A percentile compares a stretch with the other conserved stretches of the same genome.
Evolutionary conservation across 1,140 invertebrate genomes (phyloP).

Genomic region (Macrostomum lignano): DNA sequence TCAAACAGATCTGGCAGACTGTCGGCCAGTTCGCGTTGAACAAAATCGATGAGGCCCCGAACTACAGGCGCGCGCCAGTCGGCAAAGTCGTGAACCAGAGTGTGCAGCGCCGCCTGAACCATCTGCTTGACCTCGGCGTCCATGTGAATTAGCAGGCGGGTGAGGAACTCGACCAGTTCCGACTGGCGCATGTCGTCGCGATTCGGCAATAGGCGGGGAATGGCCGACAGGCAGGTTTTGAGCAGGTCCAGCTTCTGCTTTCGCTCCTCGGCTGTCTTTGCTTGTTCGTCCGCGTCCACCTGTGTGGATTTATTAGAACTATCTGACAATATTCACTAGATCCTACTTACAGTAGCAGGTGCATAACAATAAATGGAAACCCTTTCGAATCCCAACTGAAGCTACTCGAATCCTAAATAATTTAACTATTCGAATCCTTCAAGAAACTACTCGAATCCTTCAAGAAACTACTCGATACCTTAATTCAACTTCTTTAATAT

Average conservation of each 20-base stretch:
- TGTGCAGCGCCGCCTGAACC: constrained; percentile 79
- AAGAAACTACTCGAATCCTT: too few relatives aligned
- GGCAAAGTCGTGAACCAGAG: constrained; percentile 69
- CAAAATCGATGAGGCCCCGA: constrained; percentile 65
- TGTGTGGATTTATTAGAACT: too few relatives aligned
- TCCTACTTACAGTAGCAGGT: too few relatives aligned
- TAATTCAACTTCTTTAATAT: too few relatives aligned
- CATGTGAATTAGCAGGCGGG: constrained; percentile 51
- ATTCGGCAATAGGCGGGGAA: constrained; percentile 77
- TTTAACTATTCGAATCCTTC: too few relatives aligned
- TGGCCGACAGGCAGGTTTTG: constrained; percentile 82
- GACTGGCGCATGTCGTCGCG: constrained; percentile 74
- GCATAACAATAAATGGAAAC: too few relatives aligned
- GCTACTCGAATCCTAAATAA: too few relatives aligned
- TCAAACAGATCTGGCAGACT: constrained; percentile 61
- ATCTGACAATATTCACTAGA: too few relatives aligned
- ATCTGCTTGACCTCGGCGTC: constrained; percentile 38
- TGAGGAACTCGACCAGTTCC: constrained; percentile 68
- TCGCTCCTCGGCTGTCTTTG: too few relatives aligned
- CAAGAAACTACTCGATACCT: too few relatives aligned
- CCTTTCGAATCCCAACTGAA: too few relatives aligned
- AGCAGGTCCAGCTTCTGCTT: constrained; percentile 92
- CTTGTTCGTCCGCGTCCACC: too few relatives aligned
- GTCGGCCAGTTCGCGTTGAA: constrained; percentile 64
- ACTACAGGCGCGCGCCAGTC: constrained; percentile 88